A percentile compares a stretch with the other conserved stretches of the same genome.
These are phyloP conservation scores for Oreochromis grahami DNA, from an alignment of 2,797 vertebrate genomes.

Conservation along the genomic window DNA sequence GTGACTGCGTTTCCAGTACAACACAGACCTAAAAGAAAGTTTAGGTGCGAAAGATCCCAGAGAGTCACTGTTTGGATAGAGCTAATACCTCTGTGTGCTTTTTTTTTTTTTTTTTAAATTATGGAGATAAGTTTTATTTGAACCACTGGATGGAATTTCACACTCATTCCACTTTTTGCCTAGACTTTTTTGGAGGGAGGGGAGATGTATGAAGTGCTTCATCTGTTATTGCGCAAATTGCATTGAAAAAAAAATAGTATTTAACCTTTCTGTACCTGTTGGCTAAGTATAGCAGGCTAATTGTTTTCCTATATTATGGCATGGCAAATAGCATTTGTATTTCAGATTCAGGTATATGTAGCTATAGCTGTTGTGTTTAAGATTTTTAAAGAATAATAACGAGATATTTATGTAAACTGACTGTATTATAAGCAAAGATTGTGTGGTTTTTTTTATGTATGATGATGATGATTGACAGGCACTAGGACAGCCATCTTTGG, in stretches of 20 bases:
- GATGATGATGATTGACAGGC: constrained; percentile 89
- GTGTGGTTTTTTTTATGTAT: constrained; percentile 92
- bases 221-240: constrained; percentile 92
- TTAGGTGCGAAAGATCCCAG: constrained; percentile 65
- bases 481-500: constrained; percentile 90
- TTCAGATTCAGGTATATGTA: constrained; percentile 96
- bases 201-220: constrained; percentile 87
- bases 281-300: constrained; percentile 94
- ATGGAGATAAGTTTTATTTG: constrained; percentile 90
- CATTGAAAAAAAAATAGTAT: constrained; percentile 87
- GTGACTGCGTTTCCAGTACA: constrained; percentile 65
- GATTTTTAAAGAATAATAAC: constrained; percentile 90
- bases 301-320: constrained; percentile 99
- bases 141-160: constrained; percentile 98
- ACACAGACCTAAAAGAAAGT: constrained; percentile 58
- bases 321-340: constrained; percentile 99
- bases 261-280: constrained; percentile 99
- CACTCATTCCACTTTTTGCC: constrained; percentile 89
- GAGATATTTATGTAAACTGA: constrained; percentile 99
- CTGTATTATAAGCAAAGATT: constrained; percentile 99
- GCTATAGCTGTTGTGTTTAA: constrained; percentile 99
- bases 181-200: constrained; percentile 88
- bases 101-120: constrained; percentile 30
- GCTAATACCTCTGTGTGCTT: constrained; percentile 97
- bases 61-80: constrained; percentile 82